phyloP scores from a whole-genome alignment of 2,888 invertebrate genomes.

The Mythimna lalbum region DNA sequence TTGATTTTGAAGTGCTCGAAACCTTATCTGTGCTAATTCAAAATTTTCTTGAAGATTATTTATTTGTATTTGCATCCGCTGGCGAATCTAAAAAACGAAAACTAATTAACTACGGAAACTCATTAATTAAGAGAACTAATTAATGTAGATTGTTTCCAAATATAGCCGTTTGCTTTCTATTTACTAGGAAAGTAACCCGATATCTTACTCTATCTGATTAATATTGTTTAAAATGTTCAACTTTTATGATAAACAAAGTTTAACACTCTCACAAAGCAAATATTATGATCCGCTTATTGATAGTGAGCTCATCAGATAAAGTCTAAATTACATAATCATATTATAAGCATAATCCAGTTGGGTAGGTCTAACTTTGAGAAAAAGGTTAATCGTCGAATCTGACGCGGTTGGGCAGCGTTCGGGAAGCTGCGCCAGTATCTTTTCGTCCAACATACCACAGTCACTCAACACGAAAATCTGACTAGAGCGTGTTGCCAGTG shows the following conservation, averaged over 20 bases:
- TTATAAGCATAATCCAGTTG: too few relatives aligned
- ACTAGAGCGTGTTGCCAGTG: too few relatives aligned
- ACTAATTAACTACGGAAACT: neutral
- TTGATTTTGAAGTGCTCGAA: constrained; percentile 92
- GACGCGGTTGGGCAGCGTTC: too few relatives aligned
- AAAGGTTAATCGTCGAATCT: too few relatives aligned
- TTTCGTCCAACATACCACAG: too few relatives aligned
- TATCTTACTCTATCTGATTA: constrained; percentile 16
- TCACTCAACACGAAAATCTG: too few relatives aligned
- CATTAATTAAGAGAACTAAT: constrained; percentile 13
- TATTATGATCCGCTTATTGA: neutral
- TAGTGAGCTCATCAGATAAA: neutral
- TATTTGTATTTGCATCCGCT: constrained; percentile 93
- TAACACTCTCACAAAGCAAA: constrained; percentile 3
- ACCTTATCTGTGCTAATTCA: constrained; percentile 92
- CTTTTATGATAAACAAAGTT: neutral
- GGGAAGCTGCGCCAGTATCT: too few relatives aligned
- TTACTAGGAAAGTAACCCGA: constrained; percentile 31
- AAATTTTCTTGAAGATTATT: constrained; percentile 92
- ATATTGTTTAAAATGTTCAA: constrained; percentile 17
- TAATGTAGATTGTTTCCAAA: constrained; percentile 19
- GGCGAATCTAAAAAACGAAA: constrained; percentile 88
- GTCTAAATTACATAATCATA: neutral
- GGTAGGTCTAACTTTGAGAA: too few relatives aligned
- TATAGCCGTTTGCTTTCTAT: constrained; percentile 20